A percentile compares a stretch with the other conserved stretches of the same genome.
These are phyloP conservation scores for Xyrichtys novacula DNA, from an alignment of 2,797 vertebrate species.

Conservation along the genomic window DNA sequence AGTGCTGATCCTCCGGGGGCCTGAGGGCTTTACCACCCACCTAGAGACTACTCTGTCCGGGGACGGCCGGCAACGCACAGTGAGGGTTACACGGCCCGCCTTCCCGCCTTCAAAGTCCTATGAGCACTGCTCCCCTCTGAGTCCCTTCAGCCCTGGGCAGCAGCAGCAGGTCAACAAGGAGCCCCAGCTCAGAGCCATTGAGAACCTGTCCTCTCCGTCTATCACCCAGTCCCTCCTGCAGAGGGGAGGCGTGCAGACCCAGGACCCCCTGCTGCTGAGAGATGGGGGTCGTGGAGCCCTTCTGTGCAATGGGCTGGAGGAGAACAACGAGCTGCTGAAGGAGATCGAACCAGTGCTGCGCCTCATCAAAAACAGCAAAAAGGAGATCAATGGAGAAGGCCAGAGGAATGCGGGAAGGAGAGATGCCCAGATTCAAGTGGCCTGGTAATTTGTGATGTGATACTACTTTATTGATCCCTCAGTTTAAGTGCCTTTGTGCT, in stretches of 20 bases:
- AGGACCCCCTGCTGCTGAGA: slow-evolving; percentile 80
- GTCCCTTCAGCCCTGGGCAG: slow-evolving; percentile 57
- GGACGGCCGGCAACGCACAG: slow-evolving; percentile 93
- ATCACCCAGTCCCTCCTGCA: slow-evolving; percentile 75
- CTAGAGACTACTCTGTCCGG: slow-evolving; percentile 94
- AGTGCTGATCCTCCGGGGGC: slow-evolving; percentile 94
- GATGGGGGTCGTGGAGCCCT: slow-evolving; percentile 66
- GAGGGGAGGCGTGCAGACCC: slow-evolving; percentile 74
- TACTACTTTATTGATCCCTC: slow-evolving; percentile 42
- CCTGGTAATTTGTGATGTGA: slow-evolving; percentile 86
- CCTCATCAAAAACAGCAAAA: slow-evolving; percentile 89
- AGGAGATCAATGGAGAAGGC: slow-evolving; percentile 84
- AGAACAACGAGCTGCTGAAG: slow-evolving; percentile 91
- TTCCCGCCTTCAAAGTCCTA: slow-evolving; percentile 81
- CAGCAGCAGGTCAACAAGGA: slow-evolving; percentile 84
- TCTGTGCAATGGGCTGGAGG: slow-evolving; percentile 87
- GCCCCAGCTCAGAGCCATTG: slow-evolving; percentile 80
- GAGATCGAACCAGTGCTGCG: slow-evolving; percentile 95
- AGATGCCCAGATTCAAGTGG: slow-evolving; percentile 93
- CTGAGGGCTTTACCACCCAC: slow-evolving; percentile 97
- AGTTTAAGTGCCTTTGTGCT: slow-evolving; percentile 38
- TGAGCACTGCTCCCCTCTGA: slow-evolving; percentile 84
- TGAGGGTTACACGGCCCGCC: slow-evolving; percentile 91
- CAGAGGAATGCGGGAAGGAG: slow-evolving; percentile 84
- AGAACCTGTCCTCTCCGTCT: slow-evolving; percentile 82